A percentile compares a stretch with the other conserved stretches of the same genome.
Conservation (phyloP, 2,888 invertebrate species). For the Empis livida region DNA sequence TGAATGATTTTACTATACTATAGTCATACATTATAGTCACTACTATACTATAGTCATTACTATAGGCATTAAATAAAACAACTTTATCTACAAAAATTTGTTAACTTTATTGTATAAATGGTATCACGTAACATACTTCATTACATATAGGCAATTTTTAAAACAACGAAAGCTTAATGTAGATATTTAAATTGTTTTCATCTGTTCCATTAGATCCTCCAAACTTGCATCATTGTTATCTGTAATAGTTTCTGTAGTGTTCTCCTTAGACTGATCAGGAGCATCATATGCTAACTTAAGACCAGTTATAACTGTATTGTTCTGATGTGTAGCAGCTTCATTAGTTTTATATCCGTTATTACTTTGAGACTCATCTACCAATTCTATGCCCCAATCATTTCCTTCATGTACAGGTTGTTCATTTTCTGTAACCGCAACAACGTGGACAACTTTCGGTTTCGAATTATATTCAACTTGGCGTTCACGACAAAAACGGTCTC, state of each 20-base stretch:
- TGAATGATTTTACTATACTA: no score
- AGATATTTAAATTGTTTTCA: slow-evolving; percentile 72
- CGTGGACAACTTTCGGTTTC: slow-evolving; percentile 40
- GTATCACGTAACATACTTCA: no score
- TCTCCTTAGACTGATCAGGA: slow-evolving; percentile 39
- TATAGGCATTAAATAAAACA: no score
- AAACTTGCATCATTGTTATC: slow-evolving; percentile 40
- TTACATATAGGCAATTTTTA: no score
- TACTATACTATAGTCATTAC: no score
- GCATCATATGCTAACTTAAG: slow-evolving; percentile 60
- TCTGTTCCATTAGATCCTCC: slow-evolving; percentile 84
- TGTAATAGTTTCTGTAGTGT: slow-evolving; percentile 15
- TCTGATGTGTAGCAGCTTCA: slow-evolving; percentile 26
- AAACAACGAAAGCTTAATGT: no score
- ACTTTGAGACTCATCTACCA: slow-evolving; percentile 37
- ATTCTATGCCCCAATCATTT: slow-evolving; percentile 86
- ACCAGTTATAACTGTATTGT: slow-evolving; percentile 16
- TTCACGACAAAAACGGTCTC: slow-evolving; percentile 61
- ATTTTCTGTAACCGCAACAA: slow-evolving; percentile 33
- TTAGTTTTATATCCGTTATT: background rate
- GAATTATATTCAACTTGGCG: slow-evolving; percentile 50
- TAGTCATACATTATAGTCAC: no score
- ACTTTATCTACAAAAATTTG: no score
- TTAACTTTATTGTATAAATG: no score
- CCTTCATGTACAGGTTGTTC: slow-evolving; percentile 66